Evolutionary conservation across 2,797 vertebrate species (phyloP), one percentile per base, ranked within the genome.

Genomic region (Amphiprion clarkii): DNA sequence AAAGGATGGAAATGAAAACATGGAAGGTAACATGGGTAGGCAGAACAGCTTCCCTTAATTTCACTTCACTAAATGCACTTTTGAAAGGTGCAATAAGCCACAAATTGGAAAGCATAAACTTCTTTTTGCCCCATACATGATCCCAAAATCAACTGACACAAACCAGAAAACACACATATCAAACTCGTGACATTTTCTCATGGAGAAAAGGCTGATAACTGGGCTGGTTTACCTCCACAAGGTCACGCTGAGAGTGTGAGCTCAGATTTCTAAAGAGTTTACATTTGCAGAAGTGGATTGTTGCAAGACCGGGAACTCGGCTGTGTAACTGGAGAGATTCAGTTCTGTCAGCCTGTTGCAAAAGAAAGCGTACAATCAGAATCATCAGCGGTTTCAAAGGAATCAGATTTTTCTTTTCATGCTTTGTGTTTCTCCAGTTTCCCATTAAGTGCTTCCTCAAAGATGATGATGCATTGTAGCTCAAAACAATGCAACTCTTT

Each of bases 401-500:
- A 23, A 5, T 60, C 31, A 12, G 17, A 17, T 21, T 11, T 27
- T 14, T 53, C 12, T 23, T n/a, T 33, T 4, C 5, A n/a, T 8
- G 4, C 40, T 39, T 27, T 13, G 12, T 33, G 40, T 64, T 76
- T 60, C 8, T 6, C 54, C 33, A 16, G 25, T 49, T 64, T 67
- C 62, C 55, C 16, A 49, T 42, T 1, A 44, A 56, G 13, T 0
- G 12, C 73, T 72, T 71, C 69, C 65, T 56, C 6, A 67, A 27
- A 71, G 62, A 8, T 17, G 21, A 51, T 1, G n/a, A 46, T 14
- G 40, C 40, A 63, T 78, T 60, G 42, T 77, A 1, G 4, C 7
- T n/a, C 5, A 6, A n/a, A 61, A 89, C 74, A 89, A 84, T 68
- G 0, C 6, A 4, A n/a, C 0, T 17, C 6, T 64, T 66, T 84